Conservation (phyloP, 64 coral and sea anemone genomes). For the Orbicella faveolata region DNA sequence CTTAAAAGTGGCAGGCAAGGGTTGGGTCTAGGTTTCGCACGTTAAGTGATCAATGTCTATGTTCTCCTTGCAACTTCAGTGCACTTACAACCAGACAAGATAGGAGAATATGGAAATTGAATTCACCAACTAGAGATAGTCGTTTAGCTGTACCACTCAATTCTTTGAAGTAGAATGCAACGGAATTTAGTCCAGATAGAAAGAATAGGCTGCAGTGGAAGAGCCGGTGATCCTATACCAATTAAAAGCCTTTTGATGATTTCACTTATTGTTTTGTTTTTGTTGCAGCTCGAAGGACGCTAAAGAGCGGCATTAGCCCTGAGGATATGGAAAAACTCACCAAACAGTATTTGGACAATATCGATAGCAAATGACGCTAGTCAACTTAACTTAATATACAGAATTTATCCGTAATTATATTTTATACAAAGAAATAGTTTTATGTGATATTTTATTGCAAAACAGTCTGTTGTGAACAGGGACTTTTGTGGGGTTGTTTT, state of each 20-base stretch:
- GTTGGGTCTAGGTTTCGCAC: too few relatives aligned
- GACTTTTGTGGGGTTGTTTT: neutral
- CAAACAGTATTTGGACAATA: constrained; percentile 52
- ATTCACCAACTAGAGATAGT: too few relatives aligned
- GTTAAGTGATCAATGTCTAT: too few relatives aligned
- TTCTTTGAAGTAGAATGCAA: too few relatives aligned
- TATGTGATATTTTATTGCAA: constrained; percentile 17
- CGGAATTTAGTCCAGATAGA: too few relatives aligned
- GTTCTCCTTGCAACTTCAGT: too few relatives aligned
- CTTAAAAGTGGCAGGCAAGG: too few relatives aligned
- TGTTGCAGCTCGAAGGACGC: constrained; percentile 46
- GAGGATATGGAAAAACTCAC: constrained; percentile 68
- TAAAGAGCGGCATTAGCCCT: constrained; percentile 55
- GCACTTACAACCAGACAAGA: too few relatives aligned
- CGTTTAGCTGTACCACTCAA: too few relatives aligned
- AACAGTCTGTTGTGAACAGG: constrained; percentile 9
- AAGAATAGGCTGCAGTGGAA: too few relatives aligned
- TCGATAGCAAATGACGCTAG: constrained; percentile 53
- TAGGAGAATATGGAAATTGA: too few relatives aligned
- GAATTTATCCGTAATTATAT: constrained; percentile 42
- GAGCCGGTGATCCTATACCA: too few relatives aligned
- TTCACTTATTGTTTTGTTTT: neutral
- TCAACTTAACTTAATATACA: constrained; percentile 47
- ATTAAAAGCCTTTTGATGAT: neutral
- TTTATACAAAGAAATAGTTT: constrained; percentile 47